These are phyloP conservation scores for Drosophila nigricruria DNA, from an alignment of 2,888 invertebrate species.

Conservation along the genomic window DNA sequence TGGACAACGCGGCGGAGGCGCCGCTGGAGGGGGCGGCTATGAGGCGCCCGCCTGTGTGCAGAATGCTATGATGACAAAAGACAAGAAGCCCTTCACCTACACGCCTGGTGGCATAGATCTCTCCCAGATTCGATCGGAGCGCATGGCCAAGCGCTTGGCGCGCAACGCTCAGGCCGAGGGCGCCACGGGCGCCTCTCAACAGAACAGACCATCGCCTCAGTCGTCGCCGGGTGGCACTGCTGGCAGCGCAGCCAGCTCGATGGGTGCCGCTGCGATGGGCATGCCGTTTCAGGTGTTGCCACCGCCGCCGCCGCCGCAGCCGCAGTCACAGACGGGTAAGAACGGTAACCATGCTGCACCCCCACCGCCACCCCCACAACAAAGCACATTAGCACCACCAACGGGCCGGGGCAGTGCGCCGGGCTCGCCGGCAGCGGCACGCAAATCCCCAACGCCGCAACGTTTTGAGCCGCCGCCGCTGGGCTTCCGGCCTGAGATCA, in stretches of 20 bases:
- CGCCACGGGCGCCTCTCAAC: slow-evolving; percentile 87
- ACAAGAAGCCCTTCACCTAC: slow-evolving; percentile 98
- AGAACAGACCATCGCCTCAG: slow-evolving; percentile 84
- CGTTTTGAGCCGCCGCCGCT: slow-evolving; percentile 85
- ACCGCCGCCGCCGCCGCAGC: slow-evolving; percentile 86
- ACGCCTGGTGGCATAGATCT: slow-evolving; percentile 96
- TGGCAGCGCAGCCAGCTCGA: slow-evolving; percentile 83
- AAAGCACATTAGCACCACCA: slow-evolving; percentile 85
- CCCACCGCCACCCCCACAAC: slow-evolving; percentile 84
- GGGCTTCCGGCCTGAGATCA: slow-evolving; percentile 90
- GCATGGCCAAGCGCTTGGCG: slow-evolving; percentile 92
- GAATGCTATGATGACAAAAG: slow-evolving; percentile 97
- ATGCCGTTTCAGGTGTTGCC: slow-evolving; percentile 79
- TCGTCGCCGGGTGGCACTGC: slow-evolving; percentile 70
- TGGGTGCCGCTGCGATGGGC: slow-evolving; percentile 80
- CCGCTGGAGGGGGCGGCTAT: slow-evolving; percentile 74
- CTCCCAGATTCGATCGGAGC: slow-evolving; percentile 94
- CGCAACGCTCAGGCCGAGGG: slow-evolving; percentile 91
- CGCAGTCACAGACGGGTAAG: slow-evolving; percentile 70
- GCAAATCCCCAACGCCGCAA: slow-evolving; percentile 86
- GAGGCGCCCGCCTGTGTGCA: slow-evolving; percentile 96
- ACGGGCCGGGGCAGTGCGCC: slow-evolving; percentile 78
- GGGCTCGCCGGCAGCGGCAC: slow-evolving; percentile 86
- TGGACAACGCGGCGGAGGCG: slow-evolving; percentile 84
- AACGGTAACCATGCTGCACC: slow-evolving; percentile 85